Percentiles rank a stretch among this genome's conserved stretches.
phyloP scores from a whole-genome alignment of 2,888 invertebrate species.

The Lutraria lutraria region DNA sequence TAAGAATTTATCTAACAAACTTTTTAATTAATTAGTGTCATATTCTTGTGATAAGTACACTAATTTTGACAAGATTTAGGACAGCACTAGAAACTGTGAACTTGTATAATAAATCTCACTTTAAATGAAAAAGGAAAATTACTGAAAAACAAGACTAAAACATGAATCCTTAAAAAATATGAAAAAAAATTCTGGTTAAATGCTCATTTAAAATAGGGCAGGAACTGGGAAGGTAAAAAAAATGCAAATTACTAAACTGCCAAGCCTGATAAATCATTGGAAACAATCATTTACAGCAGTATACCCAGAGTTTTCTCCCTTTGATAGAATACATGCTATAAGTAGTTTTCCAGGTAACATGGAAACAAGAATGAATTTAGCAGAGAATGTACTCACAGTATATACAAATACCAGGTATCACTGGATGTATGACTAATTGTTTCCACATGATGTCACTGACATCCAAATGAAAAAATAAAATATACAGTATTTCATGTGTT shows the following conservation, averaged over 20 bases:
- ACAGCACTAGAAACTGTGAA: no score
- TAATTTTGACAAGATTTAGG: no score
- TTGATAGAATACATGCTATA: background rate
- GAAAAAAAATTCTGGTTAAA: no score
- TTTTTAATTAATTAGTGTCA: background rate
- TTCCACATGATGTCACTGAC: background rate
- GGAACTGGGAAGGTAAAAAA: background rate
- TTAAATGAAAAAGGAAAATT: no score
- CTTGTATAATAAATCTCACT: no score
- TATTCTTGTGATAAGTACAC: background rate
- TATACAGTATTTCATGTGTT: no score
- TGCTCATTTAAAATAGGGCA: no score
- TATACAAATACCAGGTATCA: background rate
- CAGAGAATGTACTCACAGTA: background rate
- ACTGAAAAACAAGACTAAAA: no score
- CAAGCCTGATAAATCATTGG: background rate
- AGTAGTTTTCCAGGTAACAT: conserved; percentile 7
- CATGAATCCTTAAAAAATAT: no score
- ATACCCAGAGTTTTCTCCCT: background rate
- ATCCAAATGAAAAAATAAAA: no score
- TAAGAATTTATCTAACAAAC: background rate
- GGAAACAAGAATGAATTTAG: background rate
- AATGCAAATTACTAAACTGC: background rate
- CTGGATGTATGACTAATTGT: background rate
- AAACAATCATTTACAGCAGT: background rate